Evolutionary conservation across 2,888 invertebrate species (phyloP), one percentile per base, ranked within the genome.

Genomic region (Orthosia incerta): DNA sequence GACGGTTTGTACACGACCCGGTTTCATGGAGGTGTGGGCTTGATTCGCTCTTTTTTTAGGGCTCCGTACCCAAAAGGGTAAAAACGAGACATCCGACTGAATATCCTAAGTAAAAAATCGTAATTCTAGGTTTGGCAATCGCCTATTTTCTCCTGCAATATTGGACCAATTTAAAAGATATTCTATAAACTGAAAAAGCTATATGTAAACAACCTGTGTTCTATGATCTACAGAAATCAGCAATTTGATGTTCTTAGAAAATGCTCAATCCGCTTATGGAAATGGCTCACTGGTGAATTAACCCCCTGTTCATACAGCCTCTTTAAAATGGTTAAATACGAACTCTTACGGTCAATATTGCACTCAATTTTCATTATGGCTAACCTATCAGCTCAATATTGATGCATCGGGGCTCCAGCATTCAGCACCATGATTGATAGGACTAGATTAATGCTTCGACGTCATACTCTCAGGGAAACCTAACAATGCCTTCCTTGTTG

Each of bases 351-450:
- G 9, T 69, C 15, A 57, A 79, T 55, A 74, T 59, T 64, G 56
- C 50, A 70, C 70, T 81, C 55, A 46, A 79, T 71, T 79, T 79
- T 74, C 80, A 65, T 53, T 59, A 68, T 48, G 60, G 39, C 26
- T 16, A 12, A 55, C 39, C 74, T 65, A 59, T 74, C 74, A 74
- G 51, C 51, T 13, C 61, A 68, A 65, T 74, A 74, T 81, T 81
- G 81, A 81, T 81, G 81, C 61, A 81, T 83, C 65, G 66, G 5
- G 4, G 67, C 70, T 71, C 64, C 20, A 39, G 66, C 50, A 63
- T 79, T 61, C 53, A 74, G 12, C 26, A 18, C 51, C 53, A 12
- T 79, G 84, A 83, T 83, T 83, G 81, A 81, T 83, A 74, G 20
- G 45, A 64, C 7, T 15, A 26, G 56, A 71, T 74, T 68, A 71